Evolutionary conservation across 2,888 invertebrate species (phyloP), one percentile per base, ranked within the genome.

Genomic region (Pyrrhia umbra): DNA sequence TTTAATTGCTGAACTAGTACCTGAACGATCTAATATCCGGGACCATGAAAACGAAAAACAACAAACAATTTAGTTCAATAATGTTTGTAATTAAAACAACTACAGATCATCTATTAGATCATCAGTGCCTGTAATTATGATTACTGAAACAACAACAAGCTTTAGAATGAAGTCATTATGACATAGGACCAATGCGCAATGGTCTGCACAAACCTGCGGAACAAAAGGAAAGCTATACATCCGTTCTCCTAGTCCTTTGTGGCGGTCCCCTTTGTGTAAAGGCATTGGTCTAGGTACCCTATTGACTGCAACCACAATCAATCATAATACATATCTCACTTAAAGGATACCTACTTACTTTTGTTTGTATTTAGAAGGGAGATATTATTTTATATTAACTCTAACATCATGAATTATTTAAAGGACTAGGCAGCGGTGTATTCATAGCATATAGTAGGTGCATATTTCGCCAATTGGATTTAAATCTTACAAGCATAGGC

Each of bases 121-220:
- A 65, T 2, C 27, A n/a, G 2, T 10, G 10, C 1, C 16, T 18
- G 9, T 39, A 13, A 58, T 43, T 34, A 45, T 46, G 16, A 43
- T 39, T 8, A 55, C 34, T 13, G 21, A 51, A 65, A 59, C 23
- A 43, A 47, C 13, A 65, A 70, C 39, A 55, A 47, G 0, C 15
- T 6, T 64, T 10, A 0, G 15, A 34, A 45, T 64, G 52, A 39
- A 25, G 52, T 57, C 68, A 56, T 21, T 27, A 43, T 15, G 18
- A 30, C 21, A 27, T 25, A n/a, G 18, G 21, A 45, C n/a, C 23
- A 30, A 25, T 21, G 13, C 30, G n/a, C 1, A 5, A 8, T 21
- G 10, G 18, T 21, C 37, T 52, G 16, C 16, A 18, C 27, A 1
- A n/a, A n/a, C 45, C 27, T 16, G 16, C 6, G 4, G 13, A 6